Percentiles rank a stretch among this genome's conserved stretches.
These are phyloP conservation scores for Paramuricea clavata DNA, from an alignment of 92 coral and sea anemone genomes.

Conservation along the genomic window DNA sequence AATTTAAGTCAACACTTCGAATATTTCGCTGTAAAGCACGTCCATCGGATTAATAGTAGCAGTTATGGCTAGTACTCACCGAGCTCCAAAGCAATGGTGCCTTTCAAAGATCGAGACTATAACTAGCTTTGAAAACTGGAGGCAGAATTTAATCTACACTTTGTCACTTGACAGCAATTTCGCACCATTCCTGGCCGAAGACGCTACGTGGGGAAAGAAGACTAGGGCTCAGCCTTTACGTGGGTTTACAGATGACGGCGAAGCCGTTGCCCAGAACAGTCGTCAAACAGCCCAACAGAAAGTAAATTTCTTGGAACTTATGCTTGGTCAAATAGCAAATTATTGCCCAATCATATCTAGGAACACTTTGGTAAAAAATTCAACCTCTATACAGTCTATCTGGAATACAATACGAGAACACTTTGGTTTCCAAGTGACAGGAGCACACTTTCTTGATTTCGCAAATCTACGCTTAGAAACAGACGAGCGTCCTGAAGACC, in stretches of 20 bases:
- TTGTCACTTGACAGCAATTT: constrained; percentile 70
- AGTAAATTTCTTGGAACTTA: constrained; percentile 59
- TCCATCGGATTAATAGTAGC: no score
- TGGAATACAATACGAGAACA: constrained; percentile 74
- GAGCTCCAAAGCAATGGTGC: constrained; percentile 80
- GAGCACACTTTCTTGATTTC: constrained; percentile 72
- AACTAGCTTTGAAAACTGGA: constrained; percentile 72
- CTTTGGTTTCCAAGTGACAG: constrained; percentile 77
- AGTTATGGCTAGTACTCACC: constrained; percentile 61
- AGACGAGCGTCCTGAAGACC: constrained; percentile 82
- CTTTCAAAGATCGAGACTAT: constrained; percentile 64
- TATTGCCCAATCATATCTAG: constrained; percentile 75
- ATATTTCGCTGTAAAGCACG: no score
- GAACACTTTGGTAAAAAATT: constrained; percentile 60
- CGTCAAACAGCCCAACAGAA: constrained; percentile 74
- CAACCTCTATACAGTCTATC: constrained; percentile 68
- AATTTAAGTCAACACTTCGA: no score
- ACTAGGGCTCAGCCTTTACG: constrained; percentile 59
- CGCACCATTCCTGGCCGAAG: no score
- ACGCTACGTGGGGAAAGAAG: constrained; percentile 71
- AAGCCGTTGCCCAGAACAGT: constrained; percentile 46
- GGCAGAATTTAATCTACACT: constrained; percentile 69
- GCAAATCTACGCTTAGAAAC: constrained; percentile 65
- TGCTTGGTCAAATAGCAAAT: constrained; percentile 79
- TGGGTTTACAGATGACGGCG: constrained; percentile 60